phyloP scores from a whole-genome alignment of 2,888 invertebrate species.

The Brachyptera risi region DNA sequence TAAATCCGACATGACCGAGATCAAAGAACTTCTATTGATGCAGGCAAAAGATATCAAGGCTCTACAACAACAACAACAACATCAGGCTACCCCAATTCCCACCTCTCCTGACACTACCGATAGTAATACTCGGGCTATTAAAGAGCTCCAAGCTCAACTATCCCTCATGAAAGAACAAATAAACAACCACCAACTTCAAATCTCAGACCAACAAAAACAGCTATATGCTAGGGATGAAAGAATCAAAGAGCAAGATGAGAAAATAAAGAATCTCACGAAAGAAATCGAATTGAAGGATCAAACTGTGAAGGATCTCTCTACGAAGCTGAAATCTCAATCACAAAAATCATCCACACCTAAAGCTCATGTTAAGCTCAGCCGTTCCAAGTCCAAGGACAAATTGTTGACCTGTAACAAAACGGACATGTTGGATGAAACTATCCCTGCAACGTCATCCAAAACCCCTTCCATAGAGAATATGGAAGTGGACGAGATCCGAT shows the following conservation, averaged over 20 bases:
- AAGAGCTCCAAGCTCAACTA: neutral
- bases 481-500: too few relatives aligned
- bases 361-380: neutral
- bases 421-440: too few relatives aligned
- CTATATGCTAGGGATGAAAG: too few relatives aligned
- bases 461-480: too few relatives aligned
- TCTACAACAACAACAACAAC: too few relatives aligned
- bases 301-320: neutral
- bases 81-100: neutral
- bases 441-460: too few relatives aligned
- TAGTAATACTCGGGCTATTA: neutral
- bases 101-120: neutral
- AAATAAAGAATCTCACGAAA: neutral
- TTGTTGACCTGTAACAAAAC: too few relatives aligned
- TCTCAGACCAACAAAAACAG: neutral
- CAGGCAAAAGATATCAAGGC: too few relatives aligned
- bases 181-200: neutral
- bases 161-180: neutral
- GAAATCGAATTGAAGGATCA: constrained; percentile 8
- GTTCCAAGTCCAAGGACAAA: neutral
- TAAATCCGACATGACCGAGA: too few relatives aligned
- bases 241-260: neutral
- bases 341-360: neutral
- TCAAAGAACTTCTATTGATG: too few relatives aligned
- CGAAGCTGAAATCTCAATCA: too few relatives aligned